phyloP scores from a whole-genome alignment of 2,888 invertebrate species.

The Cheilosia vulpina region DNA sequence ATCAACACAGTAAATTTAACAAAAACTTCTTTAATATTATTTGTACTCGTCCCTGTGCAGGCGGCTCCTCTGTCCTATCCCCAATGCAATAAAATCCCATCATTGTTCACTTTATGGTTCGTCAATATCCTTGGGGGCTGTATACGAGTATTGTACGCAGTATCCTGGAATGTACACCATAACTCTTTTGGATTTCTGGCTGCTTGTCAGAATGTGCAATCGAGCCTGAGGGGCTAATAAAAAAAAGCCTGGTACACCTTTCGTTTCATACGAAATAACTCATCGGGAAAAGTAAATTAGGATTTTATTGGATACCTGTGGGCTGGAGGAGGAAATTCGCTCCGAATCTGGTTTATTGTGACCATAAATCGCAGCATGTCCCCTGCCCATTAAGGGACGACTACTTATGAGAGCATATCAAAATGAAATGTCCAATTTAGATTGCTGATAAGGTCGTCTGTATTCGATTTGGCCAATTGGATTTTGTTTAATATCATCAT shows the following conservation, averaged over 20 bases:
- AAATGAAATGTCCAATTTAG: slow-evolving; percentile 26
- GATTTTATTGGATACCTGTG: slow-evolving; percentile 34
- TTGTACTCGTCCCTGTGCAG: not conserved
- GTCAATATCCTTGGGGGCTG: slow-evolving; percentile 19
- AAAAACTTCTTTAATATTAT: slow-evolving; percentile 34
- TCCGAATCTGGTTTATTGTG: slow-evolving; percentile 22
- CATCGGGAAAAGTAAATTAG: slow-evolving; percentile 33
- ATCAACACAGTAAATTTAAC: slow-evolving; percentile 21
- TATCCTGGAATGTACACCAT: slow-evolving; percentile 12
- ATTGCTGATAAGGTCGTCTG: slow-evolving; percentile 26
- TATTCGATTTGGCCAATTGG: slow-evolving; percentile 9
- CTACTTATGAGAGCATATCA: not conserved
- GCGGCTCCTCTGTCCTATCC: not conserved
- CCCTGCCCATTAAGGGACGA: not conserved
- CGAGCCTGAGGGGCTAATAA: slow-evolving; percentile 24
- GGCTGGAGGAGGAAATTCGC: not conserved
- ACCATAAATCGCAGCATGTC: slow-evolving; percentile 28
- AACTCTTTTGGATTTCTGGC: slow-evolving; percentile 27
- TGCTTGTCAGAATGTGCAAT: not conserved
- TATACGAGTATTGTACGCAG: not conserved
- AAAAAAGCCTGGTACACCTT: slow-evolving; percentile 9
- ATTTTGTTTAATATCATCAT: slow-evolving; percentile 8
- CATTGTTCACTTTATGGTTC: slow-evolving; percentile 21
- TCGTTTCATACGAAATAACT: slow-evolving; percentile 13
- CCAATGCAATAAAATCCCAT: slow-evolving; percentile 9